phyloP scores from a whole-genome alignment of 2,797 vertebrate genomes.

The Tenualosa thibaudeaui region DNA sequence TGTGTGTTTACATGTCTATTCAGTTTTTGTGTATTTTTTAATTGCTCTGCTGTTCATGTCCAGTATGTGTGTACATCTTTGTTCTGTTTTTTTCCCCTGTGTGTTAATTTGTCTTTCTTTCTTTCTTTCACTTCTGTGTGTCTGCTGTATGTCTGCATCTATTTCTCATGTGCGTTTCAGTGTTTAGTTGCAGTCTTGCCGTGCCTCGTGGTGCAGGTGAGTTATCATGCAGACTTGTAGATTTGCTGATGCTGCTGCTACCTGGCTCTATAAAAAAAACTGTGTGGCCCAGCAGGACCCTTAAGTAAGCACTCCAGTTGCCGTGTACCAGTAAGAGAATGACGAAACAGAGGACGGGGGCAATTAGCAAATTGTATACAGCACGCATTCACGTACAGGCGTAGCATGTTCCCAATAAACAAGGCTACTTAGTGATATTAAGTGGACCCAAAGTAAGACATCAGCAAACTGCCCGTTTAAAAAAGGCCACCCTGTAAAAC shows the following conservation, averaged over 20 bases:
- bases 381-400: conserved; percentile 39
- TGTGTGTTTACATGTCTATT: conserved; percentile 23
- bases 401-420: conserved; percentile 52
- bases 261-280: conserved; percentile 55
- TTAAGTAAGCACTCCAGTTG: conserved; percentile 47
- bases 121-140: neutral
- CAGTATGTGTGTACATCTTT: neutral
- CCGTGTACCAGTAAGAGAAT: conserved; percentile 44
- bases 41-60: neutral
- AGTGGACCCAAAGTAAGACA: conserved; percentile 43
- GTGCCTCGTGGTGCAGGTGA: neutral
- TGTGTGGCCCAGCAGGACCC: conserved; percentile 31
- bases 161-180: neutral
- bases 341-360: conserved; percentile 41
- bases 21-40: neutral
- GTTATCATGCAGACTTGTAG: neutral
- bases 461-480: conserved; percentile 41
- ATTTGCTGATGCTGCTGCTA: conserved; percentile 61
- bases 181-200: neutral
- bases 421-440: conserved; percentile 50
- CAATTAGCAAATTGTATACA: conserved; percentile 55
- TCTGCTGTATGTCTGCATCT: neutral
- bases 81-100: conserved; percentile 31
- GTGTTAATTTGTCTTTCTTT: neutral
- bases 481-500: conserved; percentile 35